Percentiles rank a stretch among this genome's conserved stretches.
These are phyloP conservation scores for Criorhina ranunculi DNA, from an alignment of 2,888 invertebrate species.

Conservation along the genomic window DNA sequence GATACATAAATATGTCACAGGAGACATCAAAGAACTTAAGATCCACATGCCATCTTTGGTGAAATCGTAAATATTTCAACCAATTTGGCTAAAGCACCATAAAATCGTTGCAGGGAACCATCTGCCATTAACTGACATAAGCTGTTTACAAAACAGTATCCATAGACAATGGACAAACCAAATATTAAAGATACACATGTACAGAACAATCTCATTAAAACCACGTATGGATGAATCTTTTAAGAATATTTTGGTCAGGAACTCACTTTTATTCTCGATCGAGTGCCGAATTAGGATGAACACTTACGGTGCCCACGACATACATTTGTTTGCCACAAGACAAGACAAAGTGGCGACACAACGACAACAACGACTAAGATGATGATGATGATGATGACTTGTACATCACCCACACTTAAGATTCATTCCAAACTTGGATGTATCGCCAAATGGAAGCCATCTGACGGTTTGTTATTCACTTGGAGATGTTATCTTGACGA, in stretches of 20 bases:
- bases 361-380: neutral
- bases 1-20: too few relatives aligned
- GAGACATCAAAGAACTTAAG: constrained; percentile 2
- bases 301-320: constrained; percentile 40
- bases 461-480: too few relatives aligned
- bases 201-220: constrained; percentile 28
- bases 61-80: constrained; percentile 4
- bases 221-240: constrained; percentile 16
- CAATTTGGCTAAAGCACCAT: constrained; percentile 26
- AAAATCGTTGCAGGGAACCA: neutral
- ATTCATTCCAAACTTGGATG: too few relatives aligned
- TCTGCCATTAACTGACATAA: constrained; percentile 23
- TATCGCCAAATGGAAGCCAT: too few relatives aligned
- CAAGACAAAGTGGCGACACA: constrained; percentile 66
- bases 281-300: constrained; percentile 28
- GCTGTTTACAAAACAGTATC: constrained; percentile 1
- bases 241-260: constrained; percentile 16
- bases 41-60: constrained; percentile 5
- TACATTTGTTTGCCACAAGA: constrained; percentile 9
- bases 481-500: too few relatives aligned
- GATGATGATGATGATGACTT: too few relatives aligned
- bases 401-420: too few relatives aligned
- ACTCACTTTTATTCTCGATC: constrained; percentile 44
- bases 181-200: constrained; percentile 12
- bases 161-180: neutral